Conservation (phyloP, 2,797 vertebrate species). For the Rhinichthys osculus region DNA sequence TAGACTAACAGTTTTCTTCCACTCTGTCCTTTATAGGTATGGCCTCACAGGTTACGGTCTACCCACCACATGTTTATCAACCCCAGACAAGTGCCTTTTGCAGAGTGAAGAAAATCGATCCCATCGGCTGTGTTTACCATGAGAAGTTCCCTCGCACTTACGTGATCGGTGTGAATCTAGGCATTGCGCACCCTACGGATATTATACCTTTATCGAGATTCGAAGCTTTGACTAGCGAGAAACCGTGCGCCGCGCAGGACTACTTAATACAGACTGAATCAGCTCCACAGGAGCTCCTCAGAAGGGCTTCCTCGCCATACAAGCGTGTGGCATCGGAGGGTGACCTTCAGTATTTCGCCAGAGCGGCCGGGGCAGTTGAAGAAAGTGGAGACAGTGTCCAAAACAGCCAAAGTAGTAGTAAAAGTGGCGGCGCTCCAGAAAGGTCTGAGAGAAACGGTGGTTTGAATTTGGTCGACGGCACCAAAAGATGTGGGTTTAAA, state of each 20-base stretch:
- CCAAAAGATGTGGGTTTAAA: constrained; percentile 89
- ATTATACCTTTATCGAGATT: constrained; percentile 83
- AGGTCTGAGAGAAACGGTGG: constrained; percentile 64
- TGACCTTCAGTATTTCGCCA: constrained; percentile 13
- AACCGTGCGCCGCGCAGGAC: constrained; percentile 77
- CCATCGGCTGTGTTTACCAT: constrained; percentile 90
- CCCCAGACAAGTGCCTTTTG: constrained; percentile 99
- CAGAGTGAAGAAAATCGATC: constrained; percentile 91
- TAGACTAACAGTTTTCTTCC: not conserved
- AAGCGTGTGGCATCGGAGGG: constrained; percentile 63
- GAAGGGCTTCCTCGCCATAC: constrained; percentile 41
- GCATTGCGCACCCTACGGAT: constrained; percentile 85
- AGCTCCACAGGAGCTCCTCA: constrained; percentile 66
- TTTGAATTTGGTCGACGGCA: constrained; percentile 74
- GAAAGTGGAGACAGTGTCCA: constrained; percentile 62
- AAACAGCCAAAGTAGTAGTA: constrained; percentile 42
- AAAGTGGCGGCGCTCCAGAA: constrained; percentile 10
- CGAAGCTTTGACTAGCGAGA: constrained; percentile 76
- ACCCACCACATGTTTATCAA: constrained; percentile 97
- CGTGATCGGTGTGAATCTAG: constrained; percentile 91
- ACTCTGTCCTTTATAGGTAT: constrained; percentile 82
- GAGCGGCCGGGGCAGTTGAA: constrained; percentile 32
- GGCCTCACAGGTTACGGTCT: constrained; percentile 98
- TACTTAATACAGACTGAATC: constrained; percentile 79
- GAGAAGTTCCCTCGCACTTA: constrained; percentile 86